phyloP scores from a whole-genome alignment of 1,140 invertebrate species.

The Venturia canescens region DNA sequence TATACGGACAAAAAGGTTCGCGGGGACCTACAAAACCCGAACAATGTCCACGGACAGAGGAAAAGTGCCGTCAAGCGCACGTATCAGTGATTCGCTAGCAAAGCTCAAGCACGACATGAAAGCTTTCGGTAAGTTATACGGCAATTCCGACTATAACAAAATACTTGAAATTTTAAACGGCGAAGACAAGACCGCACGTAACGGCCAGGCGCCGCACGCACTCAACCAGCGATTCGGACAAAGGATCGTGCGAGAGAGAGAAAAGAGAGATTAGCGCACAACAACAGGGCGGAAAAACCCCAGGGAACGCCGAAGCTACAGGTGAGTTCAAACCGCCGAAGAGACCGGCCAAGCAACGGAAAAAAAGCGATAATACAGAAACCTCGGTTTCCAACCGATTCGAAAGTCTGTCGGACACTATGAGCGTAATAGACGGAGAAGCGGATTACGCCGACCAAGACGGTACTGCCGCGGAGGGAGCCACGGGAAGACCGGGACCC shows the following conservation, averaged over 20 bases:
- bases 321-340: neutral
- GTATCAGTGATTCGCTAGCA: conserved; percentile 15
- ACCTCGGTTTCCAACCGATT: neutral
- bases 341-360: neutral
- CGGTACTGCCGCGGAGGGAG: too few relatives aligned
- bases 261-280: neutral
- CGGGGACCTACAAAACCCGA: too few relatives aligned
- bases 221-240: neutral
- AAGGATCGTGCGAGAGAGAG: neutral
- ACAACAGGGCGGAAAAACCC: neutral
- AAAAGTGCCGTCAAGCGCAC: neutral
- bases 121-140: neutral
- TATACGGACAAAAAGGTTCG: too few relatives aligned
- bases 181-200: neutral
- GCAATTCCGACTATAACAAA: neutral
- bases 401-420: neutral
- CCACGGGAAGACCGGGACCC: too few relatives aligned
- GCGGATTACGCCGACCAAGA: neutral
- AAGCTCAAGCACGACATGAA: conserved; percentile 27
- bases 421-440: conserved; percentile 7
- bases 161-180: neutral
- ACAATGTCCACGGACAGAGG: too few relatives aligned
- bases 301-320: neutral
- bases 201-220: neutral
- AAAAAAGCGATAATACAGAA: neutral